Percentiles rank a stretch among this genome's conserved stretches.
Conservation (phyloP, 2,113 vertebrate genomes). For the Grus americana region DNA sequence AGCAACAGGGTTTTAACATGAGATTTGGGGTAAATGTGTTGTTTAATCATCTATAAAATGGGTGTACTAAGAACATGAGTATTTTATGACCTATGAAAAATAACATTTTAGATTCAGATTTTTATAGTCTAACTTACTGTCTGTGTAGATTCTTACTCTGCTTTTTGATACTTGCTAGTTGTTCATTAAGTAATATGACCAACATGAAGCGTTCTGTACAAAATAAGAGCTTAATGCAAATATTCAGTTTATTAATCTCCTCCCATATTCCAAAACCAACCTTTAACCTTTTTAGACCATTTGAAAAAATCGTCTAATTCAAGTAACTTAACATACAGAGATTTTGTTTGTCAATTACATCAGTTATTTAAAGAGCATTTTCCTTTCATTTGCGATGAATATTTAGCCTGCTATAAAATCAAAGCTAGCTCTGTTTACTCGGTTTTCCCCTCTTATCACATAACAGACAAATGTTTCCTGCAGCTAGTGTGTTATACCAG, state of each 20-base stretch:
- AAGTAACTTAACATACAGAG: not conserved
- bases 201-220: not conserved
- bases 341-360: not conserved
- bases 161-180: not conserved
- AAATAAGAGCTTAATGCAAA: not conserved
- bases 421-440: conserved; percentile 51
- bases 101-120: not conserved
- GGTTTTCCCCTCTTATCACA: conserved; percentile 54
- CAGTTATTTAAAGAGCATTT: not conserved
- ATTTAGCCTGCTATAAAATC: conserved; percentile 58
- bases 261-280: not conserved
- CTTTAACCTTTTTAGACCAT: not conserved
- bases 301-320: not conserved
- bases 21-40: not conserved
- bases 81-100: not conserved
- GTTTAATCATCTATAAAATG: not conserved
- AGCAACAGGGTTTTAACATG: not conserved
- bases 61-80: not conserved
- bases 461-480: conserved; percentile 71
- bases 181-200: not conserved
- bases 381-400: conserved; percentile 3
- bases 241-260: not conserved
- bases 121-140: not conserved
- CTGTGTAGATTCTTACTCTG: not conserved
- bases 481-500: conserved; percentile 66